These are phyloP conservation scores for Heliopora coerulea DNA, from an alignment of 92 coral and sea anemone genomes.

Conservation along the genomic window DNA sequence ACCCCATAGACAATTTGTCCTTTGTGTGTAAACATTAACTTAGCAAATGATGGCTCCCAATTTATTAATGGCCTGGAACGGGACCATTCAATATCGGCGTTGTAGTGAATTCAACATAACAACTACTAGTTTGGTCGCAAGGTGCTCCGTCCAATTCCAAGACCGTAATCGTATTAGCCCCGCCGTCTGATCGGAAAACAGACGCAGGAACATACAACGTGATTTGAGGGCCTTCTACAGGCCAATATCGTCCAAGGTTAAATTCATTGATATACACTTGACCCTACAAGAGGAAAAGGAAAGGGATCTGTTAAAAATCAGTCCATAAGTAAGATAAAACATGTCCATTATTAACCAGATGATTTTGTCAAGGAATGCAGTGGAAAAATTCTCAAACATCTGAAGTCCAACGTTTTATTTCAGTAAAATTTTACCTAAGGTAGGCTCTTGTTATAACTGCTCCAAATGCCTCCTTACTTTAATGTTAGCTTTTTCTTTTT, in stretches of 20 bases:
- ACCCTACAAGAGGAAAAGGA: conserved; percentile 45
- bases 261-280: conserved; percentile 88
- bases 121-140: conserved; percentile 66
- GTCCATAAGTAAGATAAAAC: too few relatives aligned
- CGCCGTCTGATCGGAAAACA: conserved; percentile 56
- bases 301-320: background rate
- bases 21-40: too few relatives aligned
- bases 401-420: too few relatives aligned
- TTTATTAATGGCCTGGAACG: background rate
- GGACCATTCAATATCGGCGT: conserved; percentile 74
- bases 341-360: too few relatives aligned
- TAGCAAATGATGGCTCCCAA: too few relatives aligned
- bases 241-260: conserved; percentile 96
- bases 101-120: conserved; percentile 75
- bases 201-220: conserved; percentile 86
- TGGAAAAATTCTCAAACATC: too few relatives aligned
- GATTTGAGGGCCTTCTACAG: conserved; percentile 85
- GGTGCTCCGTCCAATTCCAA: conserved; percentile 88
- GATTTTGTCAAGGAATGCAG: too few relatives aligned
- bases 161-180: conserved; percentile 56
- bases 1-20: too few relatives aligned
- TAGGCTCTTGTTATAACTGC: too few relatives aligned
- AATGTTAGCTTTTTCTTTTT: too few relatives aligned
- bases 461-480: too few relatives aligned
- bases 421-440: too few relatives aligned